Evolutionary conservation across 2,888 invertebrate genomes (phyloP), one percentile per base, ranked within the genome.

Genomic region (Dyspetes luteomarginatus): DNA sequence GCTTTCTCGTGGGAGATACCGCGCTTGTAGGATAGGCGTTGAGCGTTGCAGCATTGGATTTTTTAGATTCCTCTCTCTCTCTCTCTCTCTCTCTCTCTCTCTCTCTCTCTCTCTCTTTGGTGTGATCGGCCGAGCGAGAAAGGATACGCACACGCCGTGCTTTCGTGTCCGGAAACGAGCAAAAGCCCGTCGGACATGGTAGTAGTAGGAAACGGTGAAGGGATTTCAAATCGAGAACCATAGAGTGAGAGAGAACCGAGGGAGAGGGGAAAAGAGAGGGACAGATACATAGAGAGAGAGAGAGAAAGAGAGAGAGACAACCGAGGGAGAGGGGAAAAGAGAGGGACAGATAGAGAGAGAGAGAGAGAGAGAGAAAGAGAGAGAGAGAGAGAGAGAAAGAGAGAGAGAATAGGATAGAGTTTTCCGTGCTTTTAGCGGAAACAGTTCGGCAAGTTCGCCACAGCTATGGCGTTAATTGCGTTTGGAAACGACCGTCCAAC

Each of bases 381-480:
- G 71, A 28, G 50, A 68, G 3, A 43, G 52, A 64, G 41, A 50
- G 24, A 17, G 50, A 12, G 26, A 36, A 30, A 41, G 28, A 58
- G 28, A 30, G 22, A n/a, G 64, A 26, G 64, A 22, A 50, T 7
- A 41, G 50, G 30, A 56, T 71, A 78, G 81, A 78, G 78, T 78
- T 82, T 82, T 78, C 75, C 75, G 55, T 71, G 78, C 78, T 82
- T 82, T 78, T 76, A 82, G 71, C 56, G 26, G 81, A 82, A 82
- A 82, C 81, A 82, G 75, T 82, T 82, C 64, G 78, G 81, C 81
- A 78, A 82, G 69, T 75, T 78, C 77, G 81, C 77, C 81, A 52
- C 81, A 73, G 68, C 81, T 72, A 75, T 82, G 75, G 81, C 75
- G 81, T 78, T 82, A 82, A 82, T 82, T 82, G 81, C 81, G 72